Base-by-base conservation (phyloP, 2,797 vertebrate species). In the Siniperca undulata region DNA sequence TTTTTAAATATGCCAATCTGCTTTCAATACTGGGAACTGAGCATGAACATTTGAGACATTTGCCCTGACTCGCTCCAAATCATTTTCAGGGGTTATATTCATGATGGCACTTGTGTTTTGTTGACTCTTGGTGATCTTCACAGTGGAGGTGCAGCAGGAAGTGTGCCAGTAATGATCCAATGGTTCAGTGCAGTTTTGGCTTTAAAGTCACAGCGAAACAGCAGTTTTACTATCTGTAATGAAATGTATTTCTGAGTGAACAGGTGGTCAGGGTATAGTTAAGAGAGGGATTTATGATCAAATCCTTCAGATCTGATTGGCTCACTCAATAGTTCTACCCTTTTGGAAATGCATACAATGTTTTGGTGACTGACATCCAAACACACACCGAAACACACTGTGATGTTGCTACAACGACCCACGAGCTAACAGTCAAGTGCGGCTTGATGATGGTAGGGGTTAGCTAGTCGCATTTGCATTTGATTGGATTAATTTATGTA, bases 21-120 rank as follows among this genome's bases (percentile, higher is more conserved):
- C n/a, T 53, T 73, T 67, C n/a, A 66, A n/a, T 36, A 36, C 48
- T 48, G 17, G 19, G 16, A 81, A 66, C 30, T 46, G 14, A 59
- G 73, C 52, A 65, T 59, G 4, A 69, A 53, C 52, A 58, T 59
- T 48, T 44, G 42, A 58, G 61, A 78, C 16, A 67, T 67, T 66
- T 74, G 34, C 34, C 16, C 58, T 13, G 38, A 62, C 27, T 48
- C n/a, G 56, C 17, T 44, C 13, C 2, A 66, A 68, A 73, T 70
- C 5, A 64, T 50, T n/a, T 50, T 50, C 17, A 65, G 24, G 8
- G 1, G 12, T 24, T 67, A 38, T 52, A 19, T 44, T 78, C 38
- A 22, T 48, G 65, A 74, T 13, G 46, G 2, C 6, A 53, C 44
- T 65, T 59, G 46, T 69, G 52, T 77, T 48, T 66, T 52, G 30